These are phyloP conservation scores for Rugalucina vietnamica DNA, from an alignment of 2,888 invertebrate genomes.

Conservation along the genomic window DNA sequence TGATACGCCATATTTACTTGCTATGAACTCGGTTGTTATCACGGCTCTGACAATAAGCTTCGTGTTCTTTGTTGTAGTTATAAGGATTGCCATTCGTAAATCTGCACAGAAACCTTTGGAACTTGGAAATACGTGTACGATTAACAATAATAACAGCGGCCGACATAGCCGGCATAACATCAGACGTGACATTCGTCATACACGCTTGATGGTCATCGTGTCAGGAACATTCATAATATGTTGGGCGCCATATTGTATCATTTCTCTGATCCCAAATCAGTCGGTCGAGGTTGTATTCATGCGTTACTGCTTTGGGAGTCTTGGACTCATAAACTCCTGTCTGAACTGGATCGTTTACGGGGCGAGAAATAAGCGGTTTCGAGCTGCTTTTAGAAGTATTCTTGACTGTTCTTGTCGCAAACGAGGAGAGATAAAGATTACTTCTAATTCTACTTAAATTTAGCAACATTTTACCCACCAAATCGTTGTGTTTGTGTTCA, in stretches of 20 bases:
- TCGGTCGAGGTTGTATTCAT: background rate
- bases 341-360: conserved; percentile 39
- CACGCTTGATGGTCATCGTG: conserved; percentile 11
- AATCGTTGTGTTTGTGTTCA: too few species aligned
- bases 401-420: background rate
- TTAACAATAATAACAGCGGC: background rate
- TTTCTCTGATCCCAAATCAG: background rate
- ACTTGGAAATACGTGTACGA: background rate
- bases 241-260: conserved; percentile 27
- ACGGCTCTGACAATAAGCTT: background rate
- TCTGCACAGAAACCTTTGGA: background rate
- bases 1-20: background rate
- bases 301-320: background rate
- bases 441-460: background rate
- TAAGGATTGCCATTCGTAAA: background rate
- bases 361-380: conserved; percentile 12
- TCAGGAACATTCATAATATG: conserved; percentile 16
- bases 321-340: conserved; percentile 33
- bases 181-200: conserved; percentile 12
- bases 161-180: background rate
- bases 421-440: background rate
- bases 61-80: background rate
- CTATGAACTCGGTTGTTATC: background rate
- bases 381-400: conserved; percentile 19
- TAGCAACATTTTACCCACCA: too few species aligned